Base-by-base conservation (phyloP, 2,113 vertebrate species). In the Agapornis roseicollis region DNA sequence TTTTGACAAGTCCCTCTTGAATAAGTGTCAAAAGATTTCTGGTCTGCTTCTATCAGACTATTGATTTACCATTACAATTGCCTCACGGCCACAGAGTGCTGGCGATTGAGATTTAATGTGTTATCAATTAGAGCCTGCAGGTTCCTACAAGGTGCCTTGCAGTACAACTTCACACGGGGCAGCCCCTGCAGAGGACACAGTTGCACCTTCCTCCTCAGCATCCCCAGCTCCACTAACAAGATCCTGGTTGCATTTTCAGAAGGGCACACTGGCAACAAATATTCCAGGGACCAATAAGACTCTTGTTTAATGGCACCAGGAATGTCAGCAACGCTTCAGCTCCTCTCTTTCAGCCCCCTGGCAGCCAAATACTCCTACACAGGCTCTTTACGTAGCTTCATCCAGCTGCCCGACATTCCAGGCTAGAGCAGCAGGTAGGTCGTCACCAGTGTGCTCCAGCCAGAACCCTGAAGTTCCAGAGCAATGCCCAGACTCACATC, bases 1-100 rank as follows among this genome's bases (percentile, higher is more conserved):
- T 94, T 97, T 94, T 95, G 97, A 97, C 97, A 97, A 84, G 89
- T 96, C 96, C 95, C 97, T 90, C 94, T 92, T 84, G 96, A 94
- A 72, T 78, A 64, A 49, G 56, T 50, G 91, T 96, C 96, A 87
- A 42, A 94, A 90, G 95, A 91, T 93, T 89, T 84, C 86, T 86
- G 84, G 70, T 77, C 61, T 84, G 85, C 74, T 94, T 92, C 86
- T 53, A 73, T 61, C 76, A 64, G 77, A 53, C 90, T 65, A 44
- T n/a, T 77, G 95, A 93, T 87, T 95, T 93, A 41, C 69, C 73
- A 63, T 70, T 63, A 61, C 56, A 69, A 82, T 44, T 0, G 6
- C 64, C 41, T 35, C 4, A 2, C 20, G 28, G 46, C 68, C 27
- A 53, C 2, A 0, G 37, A 52, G 73, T 1, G 13, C 46, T 22